Percentiles rank a stretch among this genome's conserved stretches.
These are phyloP conservation scores for Rhinopomastus cyanomelas DNA, from an alignment of 2,113 vertebrate species.

Conservation along the genomic window DNA sequence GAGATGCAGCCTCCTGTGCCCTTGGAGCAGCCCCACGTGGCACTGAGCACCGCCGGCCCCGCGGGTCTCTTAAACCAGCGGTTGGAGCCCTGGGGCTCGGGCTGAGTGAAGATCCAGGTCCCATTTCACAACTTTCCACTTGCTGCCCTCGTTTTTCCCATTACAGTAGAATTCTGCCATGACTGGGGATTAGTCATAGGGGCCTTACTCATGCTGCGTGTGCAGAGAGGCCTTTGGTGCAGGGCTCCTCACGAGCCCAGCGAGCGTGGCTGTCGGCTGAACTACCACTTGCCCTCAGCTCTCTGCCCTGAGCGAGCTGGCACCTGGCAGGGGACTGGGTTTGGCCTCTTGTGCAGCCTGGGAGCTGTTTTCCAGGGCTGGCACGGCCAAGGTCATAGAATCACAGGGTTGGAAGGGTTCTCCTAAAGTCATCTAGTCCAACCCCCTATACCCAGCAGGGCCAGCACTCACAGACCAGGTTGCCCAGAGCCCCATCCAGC, in stretches of 20 bases:
- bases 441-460: too few relatives aligned
- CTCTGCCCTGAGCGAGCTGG: not conserved
- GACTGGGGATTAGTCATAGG: constrained; percentile 41
- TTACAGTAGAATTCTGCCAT: constrained; percentile 52
- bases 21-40: constrained; percentile 31
- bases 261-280: not conserved
- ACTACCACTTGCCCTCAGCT: not conserved
- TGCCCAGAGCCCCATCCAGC: too few relatives aligned
- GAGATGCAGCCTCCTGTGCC: not conserved
- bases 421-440: too few relatives aligned
- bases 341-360: not conserved
- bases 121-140: constrained; percentile 66
- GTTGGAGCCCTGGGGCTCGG: constrained; percentile 23
- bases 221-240: constrained; percentile 11
- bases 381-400: not conserved
- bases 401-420: too few relatives aligned
- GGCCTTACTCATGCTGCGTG: constrained; percentile 41
- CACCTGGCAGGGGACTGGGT: not conserved
- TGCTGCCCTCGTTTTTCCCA: constrained; percentile 63
- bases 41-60: not conserved
- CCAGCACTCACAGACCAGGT: too few relatives aligned
- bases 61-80: constrained; percentile 36
- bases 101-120: constrained; percentile 12
- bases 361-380: not conserved
- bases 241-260: not conserved